A percentile compares a stretch with the other conserved stretches of the same genome.
Evolutionary conservation across 2,797 vertebrate species (phyloP).

Genomic region (Petrocephalus schoutedeni): DNA sequence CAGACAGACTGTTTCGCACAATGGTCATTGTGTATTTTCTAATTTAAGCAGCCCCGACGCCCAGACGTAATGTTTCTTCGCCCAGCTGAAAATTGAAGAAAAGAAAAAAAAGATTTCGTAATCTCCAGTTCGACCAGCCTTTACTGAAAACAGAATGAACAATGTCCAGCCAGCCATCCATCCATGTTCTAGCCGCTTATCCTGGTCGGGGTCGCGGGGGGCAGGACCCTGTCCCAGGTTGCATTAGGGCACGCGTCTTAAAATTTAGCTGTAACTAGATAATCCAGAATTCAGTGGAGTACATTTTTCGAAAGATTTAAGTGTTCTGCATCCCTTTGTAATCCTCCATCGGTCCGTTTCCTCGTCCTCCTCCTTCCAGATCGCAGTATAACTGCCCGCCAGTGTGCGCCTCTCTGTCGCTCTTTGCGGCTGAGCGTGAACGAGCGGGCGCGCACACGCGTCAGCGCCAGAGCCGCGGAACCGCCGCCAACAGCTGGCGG

Average conservation of each 20-base stretch:
- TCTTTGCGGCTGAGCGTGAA: constrained; percentile 23
- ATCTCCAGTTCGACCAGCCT: background rate
- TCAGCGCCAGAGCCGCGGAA: background rate
- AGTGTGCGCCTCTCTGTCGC: constrained; percentile 35
- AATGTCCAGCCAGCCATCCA: background rate
- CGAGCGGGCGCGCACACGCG: constrained; percentile 30
- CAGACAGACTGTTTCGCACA: background rate
- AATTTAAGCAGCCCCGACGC: background rate
- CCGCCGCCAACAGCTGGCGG: too few relatives aligned
- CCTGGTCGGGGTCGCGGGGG: background rate
- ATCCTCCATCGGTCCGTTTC: constrained; percentile 35
- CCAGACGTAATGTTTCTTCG: background rate
- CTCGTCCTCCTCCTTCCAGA: constrained; percentile 29
- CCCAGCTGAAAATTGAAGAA: constrained; percentile 26
- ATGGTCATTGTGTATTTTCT: background rate
- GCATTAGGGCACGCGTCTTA: background rate
- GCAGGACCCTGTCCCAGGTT: background rate
- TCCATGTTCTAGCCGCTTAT: background rate
- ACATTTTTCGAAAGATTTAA: background rate
- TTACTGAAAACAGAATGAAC: background rate
- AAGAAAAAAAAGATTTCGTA: background rate
- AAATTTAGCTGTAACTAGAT: background rate
- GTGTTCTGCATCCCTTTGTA: constrained; percentile 18
- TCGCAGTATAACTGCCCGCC: constrained; percentile 31
- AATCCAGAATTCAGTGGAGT: constrained; percentile 19